Conservation (phyloP, 2,113 vertebrate species). For the Xiphophorus maculatus region DNA sequence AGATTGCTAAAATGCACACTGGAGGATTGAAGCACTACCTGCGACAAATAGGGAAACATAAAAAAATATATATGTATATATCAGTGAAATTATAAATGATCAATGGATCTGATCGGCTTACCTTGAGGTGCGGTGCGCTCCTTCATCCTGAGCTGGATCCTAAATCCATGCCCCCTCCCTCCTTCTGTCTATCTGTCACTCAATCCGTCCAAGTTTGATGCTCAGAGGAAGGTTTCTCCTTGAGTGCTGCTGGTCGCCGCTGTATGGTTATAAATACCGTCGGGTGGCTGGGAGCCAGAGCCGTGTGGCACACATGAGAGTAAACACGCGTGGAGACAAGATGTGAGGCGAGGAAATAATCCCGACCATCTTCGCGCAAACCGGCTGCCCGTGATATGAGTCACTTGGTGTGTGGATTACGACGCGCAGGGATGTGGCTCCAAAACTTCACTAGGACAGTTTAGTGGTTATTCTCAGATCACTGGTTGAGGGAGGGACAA, state of each 20-base stretch:
- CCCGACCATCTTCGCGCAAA: constrained; percentile 39
- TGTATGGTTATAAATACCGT: constrained; percentile 69
- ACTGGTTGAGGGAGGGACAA: neutral
- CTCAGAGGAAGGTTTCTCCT: constrained; percentile 54
- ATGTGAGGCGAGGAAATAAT: constrained; percentile 50
- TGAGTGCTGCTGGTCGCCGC: constrained; percentile 55
- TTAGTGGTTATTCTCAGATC: neutral
- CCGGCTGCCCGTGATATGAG: constrained; percentile 50
- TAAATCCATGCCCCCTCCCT: constrained; percentile 16
- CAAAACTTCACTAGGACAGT: constrained; percentile 31
- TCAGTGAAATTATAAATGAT: constrained; percentile 43
- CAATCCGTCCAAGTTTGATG: constrained; percentile 49
- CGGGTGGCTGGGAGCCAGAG: constrained; percentile 63
- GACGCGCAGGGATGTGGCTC: neutral
- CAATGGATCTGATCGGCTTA: constrained; percentile 53
- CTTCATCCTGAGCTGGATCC: constrained; percentile 57
- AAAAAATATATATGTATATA: neutral
- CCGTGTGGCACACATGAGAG: constrained; percentile 58
- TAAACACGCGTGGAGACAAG: constrained; percentile 62
- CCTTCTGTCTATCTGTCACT: constrained; percentile 12
- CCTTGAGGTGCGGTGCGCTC: constrained; percentile 60
- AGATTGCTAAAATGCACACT: constrained; percentile 26
- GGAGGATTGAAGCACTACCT: constrained; percentile 15
- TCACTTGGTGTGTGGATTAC: constrained; percentile 53
- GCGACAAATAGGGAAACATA: constrained; percentile 11